Conservation (phyloP, 2,797 vertebrate species). For the Coranthus polyacanthus region DNA sequence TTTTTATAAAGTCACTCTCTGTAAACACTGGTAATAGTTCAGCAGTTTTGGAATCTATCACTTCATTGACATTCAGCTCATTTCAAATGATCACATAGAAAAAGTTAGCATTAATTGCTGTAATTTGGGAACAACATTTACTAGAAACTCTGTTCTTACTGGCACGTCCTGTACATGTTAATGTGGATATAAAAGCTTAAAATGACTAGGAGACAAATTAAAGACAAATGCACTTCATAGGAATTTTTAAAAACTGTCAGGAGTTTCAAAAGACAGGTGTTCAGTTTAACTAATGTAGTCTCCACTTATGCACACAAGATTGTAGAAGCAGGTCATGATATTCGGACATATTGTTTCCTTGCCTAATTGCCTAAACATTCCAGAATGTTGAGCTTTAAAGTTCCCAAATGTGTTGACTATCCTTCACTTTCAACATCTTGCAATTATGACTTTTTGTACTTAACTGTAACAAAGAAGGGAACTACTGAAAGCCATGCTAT, state of each 20-base stretch:
- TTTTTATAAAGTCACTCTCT: too few relatives aligned
- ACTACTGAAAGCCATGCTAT: conserved; percentile 25
- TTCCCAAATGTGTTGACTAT: conserved; percentile 6
- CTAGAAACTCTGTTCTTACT: too few relatives aligned
- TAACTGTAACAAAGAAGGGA: conserved; percentile 7
- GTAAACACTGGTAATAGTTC: too few relatives aligned
- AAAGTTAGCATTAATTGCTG: too few relatives aligned
- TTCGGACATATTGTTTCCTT: conserved; percentile 16
- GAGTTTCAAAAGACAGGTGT: too few relatives aligned
- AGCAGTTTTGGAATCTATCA: too few relatives aligned
- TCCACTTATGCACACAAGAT: not conserved
- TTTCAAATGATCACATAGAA: too few relatives aligned
- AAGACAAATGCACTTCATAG: too few relatives aligned
- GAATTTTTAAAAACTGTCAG: not conserved
- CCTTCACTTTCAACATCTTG: too few relatives aligned
- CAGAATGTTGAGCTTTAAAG: conserved; percentile 15
- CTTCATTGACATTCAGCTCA: too few relatives aligned
- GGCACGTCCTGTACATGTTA: not conserved
- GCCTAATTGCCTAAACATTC: conserved; percentile 8
- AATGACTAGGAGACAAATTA: not conserved
- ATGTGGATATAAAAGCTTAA: not conserved
- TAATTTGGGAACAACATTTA: too few relatives aligned
- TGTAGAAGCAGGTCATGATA: not conserved
- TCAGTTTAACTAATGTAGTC: not conserved
- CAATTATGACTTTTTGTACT: too few relatives aligned